These are phyloP conservation scores for Coptodon bakossiorum DNA, from an alignment of 2,113 vertebrate genomes.

Conservation along the genomic window DNA sequence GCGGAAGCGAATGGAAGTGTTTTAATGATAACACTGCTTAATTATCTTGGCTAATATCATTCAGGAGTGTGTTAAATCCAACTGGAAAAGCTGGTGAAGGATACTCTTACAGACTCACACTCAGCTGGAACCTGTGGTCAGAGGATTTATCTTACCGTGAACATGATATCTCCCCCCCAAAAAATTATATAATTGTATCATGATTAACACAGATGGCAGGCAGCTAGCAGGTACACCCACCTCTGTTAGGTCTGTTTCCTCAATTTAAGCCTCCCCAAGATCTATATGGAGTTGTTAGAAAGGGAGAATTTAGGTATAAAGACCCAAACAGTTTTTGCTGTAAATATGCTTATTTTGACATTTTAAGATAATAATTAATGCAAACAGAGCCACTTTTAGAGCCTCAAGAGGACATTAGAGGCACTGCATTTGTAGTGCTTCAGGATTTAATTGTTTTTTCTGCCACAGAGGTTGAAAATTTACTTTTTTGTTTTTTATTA, in stretches of 20 bases:
- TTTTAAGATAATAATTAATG: not conserved
- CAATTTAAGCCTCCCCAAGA: not conserved
- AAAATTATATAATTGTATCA: not conserved
- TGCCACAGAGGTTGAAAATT: not conserved
- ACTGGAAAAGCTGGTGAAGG: not conserved
- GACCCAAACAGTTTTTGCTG: not conserved
- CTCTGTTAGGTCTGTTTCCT: not conserved
- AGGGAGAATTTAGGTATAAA: fast-evolving
- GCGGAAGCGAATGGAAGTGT: not conserved
- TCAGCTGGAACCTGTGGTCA: not conserved
- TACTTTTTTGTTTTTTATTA: fast-evolving
- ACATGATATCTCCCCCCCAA: not conserved
- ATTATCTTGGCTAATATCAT: not conserved
- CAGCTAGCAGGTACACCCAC: not conserved
- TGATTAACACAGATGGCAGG: not conserved
- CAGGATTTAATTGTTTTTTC: not conserved
- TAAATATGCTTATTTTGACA: not conserved
- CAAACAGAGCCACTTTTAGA: not conserved
- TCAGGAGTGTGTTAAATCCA: not conserved
- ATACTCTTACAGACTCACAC: fast-evolving
- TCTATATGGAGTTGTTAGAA: fast-evolving
- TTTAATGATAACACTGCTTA: not conserved
- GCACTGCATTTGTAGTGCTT: fast-evolving
- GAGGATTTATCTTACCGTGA: not conserved
- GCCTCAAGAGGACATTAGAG: not conserved